These are phyloP conservation scores for Drosophila saltans DNA, from an alignment of 1,140 invertebrate genomes.

Conservation along the genomic window DNA sequence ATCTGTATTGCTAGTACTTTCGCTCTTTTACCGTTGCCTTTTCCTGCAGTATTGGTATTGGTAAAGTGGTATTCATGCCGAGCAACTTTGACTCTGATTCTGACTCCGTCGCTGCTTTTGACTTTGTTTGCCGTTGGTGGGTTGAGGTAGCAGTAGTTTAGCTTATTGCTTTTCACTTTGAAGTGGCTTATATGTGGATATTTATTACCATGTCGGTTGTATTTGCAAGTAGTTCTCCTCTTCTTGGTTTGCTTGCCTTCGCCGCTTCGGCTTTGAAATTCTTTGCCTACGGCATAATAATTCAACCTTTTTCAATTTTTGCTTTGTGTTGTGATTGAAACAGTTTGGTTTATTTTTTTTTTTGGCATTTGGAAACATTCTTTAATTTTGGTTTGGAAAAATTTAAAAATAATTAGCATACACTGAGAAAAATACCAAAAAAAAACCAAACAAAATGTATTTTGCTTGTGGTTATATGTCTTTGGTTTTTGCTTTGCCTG, in stretches of 20 bases:
- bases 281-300: constrained; percentile 46
- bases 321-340: constrained; percentile 57
- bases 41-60: constrained; percentile 29
- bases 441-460: constrained; percentile 6
- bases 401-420: constrained; percentile 56
- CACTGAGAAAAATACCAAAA: constrained; percentile 27
- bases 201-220: constrained; percentile 76
- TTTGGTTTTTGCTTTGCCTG: constrained; percentile 7
- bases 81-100: constrained; percentile 35
- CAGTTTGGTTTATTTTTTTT: constrained; percentile 26
- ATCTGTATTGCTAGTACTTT: constrained; percentile 49
- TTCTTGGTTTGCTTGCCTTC: constrained; percentile 17
- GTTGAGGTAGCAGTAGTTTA: constrained; percentile 72
- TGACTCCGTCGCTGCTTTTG: constrained; percentile 24
- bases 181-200: constrained; percentile 77
- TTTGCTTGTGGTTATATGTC: constrained; percentile 9
- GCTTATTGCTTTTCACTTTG: constrained; percentile 79
- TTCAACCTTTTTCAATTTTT: constrained; percentile 56
- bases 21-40: constrained; percentile 49
- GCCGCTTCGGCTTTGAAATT: constrained; percentile 56
- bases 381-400: constrained; percentile 15
- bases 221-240: constrained; percentile 56
- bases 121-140: constrained; percentile 25
- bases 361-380: neutral
- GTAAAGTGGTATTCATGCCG: constrained; percentile 41